Percentiles rank a stretch among this genome's conserved stretches.
Conservation (phyloP, 2,113 vertebrate genomes). For the Ictidomys tridecemlineatus region DNA sequence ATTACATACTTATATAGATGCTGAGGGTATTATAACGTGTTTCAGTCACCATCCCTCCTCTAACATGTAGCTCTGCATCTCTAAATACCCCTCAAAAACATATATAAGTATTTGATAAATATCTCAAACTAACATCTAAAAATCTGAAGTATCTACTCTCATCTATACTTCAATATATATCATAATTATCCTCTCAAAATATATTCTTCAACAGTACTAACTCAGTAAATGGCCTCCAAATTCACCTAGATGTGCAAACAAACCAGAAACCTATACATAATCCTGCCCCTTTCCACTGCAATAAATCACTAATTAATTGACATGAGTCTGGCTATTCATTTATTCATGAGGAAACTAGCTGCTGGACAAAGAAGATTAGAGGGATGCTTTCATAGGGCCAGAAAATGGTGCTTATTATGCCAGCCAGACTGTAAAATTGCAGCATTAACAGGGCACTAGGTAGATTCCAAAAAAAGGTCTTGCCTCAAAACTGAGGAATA, state of each 20-base stretch:
- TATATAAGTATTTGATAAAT: not conserved
- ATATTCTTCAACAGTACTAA: not conserved
- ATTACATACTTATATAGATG: not conserved
- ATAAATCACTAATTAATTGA: not conserved
- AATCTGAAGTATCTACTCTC: not conserved
- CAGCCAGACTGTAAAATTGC: not conserved
- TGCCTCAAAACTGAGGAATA: not conserved
- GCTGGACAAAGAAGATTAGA: not conserved
- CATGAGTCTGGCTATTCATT: not conserved
- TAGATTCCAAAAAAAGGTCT: not conserved
- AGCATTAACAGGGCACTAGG: not conserved
- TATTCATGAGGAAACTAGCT: not conserved
- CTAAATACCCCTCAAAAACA: not conserved
- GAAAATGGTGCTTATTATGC: not conserved
- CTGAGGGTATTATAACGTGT: not conserved
- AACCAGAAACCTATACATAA: not conserved
- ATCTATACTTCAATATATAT: not conserved
- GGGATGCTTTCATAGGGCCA: not conserved
- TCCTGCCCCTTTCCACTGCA: not conserved
- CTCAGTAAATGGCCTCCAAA: not conserved
- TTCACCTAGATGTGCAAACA: not conserved
- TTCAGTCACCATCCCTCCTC: not conserved
- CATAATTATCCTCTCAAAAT: slow-evolving; percentile 11
- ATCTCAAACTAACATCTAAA: slow-evolving; percentile 34
- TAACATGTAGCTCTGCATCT: not conserved